Evolutionary conservation across 2,888 invertebrate species (phyloP), one percentile per base, ranked within the genome.

Genomic region (Tinea trinotella): DNA sequence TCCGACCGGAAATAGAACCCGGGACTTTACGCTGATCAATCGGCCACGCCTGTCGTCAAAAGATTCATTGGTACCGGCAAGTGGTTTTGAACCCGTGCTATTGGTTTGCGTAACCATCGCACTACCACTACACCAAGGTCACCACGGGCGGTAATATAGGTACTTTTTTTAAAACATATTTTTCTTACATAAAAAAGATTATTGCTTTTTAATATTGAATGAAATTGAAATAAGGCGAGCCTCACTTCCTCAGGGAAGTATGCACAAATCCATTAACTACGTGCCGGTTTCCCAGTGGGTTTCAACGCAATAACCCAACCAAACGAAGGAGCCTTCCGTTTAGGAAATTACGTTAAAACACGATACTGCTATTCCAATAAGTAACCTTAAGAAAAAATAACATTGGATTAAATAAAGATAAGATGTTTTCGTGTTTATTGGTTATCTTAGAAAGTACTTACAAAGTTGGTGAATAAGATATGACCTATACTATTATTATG

Each of bases 341-440:
- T 77, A 75, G 81, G 81, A 83, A 81, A 83, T 83, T 79, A 78
- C 74, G 74, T 83, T 82, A 82, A 81, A 78, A 77, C n/a, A 24
- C 50, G 50, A 50, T 81, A 82, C 79, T 76, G 78, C 67, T 71
- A 63, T 61, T 65, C 64, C 72, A 69, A 71, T 76, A 76, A 69
- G 71, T 71, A 64, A 66, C 13, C n/a, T 15, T 13, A 40, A 13
- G 13, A 13, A 40, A n/a, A n/a, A 40, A 30, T 13, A 40, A 40
- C 13, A 40, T 40, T 40, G 15, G 40, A 40, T 40, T 40, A 13
- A 40, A 40, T 13, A 40, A 15, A 40, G 13, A 40, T 40, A 40
- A 40, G 13, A 40, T 13, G 40, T 13, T 4, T 13, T 13, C 40
- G 2, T 30, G 7, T 30, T 30, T 30, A 30, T n/a, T 4, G 9